A percentile compares a stretch with the other conserved stretches of the same genome.
These are phyloP conservation scores for Mohoua ochrocephala DNA, from an alignment of 2,113 vertebrate genomes.

Conservation along the genomic window DNA sequence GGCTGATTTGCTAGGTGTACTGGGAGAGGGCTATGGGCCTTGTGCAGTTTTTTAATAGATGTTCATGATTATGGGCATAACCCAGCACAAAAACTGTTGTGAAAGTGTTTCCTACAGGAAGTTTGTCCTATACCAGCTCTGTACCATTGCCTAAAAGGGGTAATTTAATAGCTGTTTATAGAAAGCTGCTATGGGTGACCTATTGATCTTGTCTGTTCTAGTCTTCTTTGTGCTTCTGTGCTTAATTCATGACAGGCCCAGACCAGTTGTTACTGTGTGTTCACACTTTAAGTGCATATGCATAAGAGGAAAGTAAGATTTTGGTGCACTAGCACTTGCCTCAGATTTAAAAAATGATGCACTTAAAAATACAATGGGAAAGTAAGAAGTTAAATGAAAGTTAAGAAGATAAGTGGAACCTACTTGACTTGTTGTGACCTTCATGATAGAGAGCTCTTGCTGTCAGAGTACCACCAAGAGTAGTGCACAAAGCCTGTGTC, in stretches of 20 bases:
- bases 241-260: neutral
- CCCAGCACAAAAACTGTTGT: neutral
- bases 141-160: neutral
- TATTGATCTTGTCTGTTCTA: neutral
- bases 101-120: neutral
- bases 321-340: neutral
- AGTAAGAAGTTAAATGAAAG: neutral
- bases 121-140: neutral
- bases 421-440: neutral
- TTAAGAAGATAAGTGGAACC: neutral
- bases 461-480: neutral
- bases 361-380: neutral
- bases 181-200: neutral
- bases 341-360: neutral
- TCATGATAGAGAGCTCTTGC: neutral
- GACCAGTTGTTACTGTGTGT: neutral
- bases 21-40: neutral
- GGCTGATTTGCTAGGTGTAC: neutral
- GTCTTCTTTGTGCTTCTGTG: neutral
- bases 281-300: neutral
- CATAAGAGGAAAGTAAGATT: neutral
- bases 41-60: neutral
- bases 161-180: neutral
- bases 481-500: neutral
- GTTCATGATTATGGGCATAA: neutral